These are phyloP conservation scores for Cirrhinus molitorella DNA, from an alignment of 2,797 vertebrate genomes.

Conservation along the genomic window DNA sequence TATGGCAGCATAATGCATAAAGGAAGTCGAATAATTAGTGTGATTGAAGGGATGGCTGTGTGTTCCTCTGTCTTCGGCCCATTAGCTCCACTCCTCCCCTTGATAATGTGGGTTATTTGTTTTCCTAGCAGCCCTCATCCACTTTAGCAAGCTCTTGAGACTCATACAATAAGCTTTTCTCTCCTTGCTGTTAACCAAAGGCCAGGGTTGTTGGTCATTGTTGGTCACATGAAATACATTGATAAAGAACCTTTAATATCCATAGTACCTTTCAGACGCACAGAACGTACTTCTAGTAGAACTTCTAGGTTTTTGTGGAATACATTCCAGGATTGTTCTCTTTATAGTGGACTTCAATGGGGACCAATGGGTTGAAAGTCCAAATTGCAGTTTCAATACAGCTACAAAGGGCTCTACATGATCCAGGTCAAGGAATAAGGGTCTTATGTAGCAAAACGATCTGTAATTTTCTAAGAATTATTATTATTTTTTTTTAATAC, in stretches of 20 bases:
- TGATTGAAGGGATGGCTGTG: slow-evolving; percentile 1
- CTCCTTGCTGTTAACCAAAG: background rate
- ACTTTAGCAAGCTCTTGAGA: slow-evolving; percentile 38
- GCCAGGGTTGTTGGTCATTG: background rate
- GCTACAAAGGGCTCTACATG: too few species aligned
- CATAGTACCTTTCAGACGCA: background rate
- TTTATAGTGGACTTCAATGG: too few species aligned
- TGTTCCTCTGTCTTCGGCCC: slow-evolving; percentile 13
- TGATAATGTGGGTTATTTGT: slow-evolving; percentile 36
- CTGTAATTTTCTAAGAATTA: too few species aligned
- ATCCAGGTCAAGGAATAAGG: too few species aligned
- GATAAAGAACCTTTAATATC: background rate
- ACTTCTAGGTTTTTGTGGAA: too few species aligned
- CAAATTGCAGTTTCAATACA: too few species aligned
- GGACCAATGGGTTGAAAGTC: too few species aligned
- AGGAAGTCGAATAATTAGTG: slow-evolving; percentile 24
- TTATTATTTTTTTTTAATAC: too few species aligned
- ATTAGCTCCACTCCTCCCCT: slow-evolving; percentile 6
- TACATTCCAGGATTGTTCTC: too few species aligned
- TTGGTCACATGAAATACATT: too few species aligned
- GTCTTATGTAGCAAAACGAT: too few species aligned
- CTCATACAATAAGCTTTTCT: background rate
- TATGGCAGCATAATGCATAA: background rate
- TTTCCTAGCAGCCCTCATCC: slow-evolving; percentile 31
- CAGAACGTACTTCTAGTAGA: too few species aligned